These are phyloP conservation scores for Polyodon spathula DNA, from an alignment of 2,113 vertebrate species.

Conservation along the genomic window DNA sequence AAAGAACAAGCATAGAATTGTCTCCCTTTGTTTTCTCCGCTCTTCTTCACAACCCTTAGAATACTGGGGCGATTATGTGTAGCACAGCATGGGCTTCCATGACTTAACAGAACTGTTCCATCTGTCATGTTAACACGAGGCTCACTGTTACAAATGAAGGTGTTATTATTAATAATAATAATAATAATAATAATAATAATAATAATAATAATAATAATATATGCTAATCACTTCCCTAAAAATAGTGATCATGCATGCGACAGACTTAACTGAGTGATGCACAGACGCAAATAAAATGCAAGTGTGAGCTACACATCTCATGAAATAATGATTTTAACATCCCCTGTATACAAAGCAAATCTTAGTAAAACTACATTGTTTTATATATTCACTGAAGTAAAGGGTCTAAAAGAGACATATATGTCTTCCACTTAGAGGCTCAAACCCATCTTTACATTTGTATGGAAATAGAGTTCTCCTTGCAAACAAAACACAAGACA, in stretches of 20 bases:
- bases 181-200: constrained; percentile 34
- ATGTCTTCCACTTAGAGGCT: too few species aligned
- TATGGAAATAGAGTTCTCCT: too few species aligned
- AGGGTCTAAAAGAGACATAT: not conserved
- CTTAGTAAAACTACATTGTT: too few species aligned
- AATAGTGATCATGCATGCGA: too few species aligned
- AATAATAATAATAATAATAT: constrained; percentile 12
- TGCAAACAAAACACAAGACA: too few species aligned
- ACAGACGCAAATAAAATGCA: too few species aligned
- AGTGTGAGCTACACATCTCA: constrained; percentile 41
- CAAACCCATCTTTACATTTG: too few species aligned
- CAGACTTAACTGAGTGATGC: too few species aligned
- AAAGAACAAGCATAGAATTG: constrained; percentile 77
- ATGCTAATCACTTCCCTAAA: constrained; percentile 36
- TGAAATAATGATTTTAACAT: constrained; percentile 33
- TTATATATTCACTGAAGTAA: not conserved
- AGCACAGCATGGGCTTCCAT: constrained; percentile 55
- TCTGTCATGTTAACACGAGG: constrained; percentile 24
- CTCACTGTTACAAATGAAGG: constrained; percentile 24
- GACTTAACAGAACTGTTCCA: not conserved
- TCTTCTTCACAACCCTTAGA: constrained; percentile 72
- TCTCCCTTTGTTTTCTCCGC: constrained; percentile 79
- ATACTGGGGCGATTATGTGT: constrained; percentile 56
- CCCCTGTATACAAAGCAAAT: not conserved
- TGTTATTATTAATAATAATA: too few species aligned